Evolutionary conservation across 2,888 invertebrate genomes (phyloP), one percentile per base, ranked within the genome.

Genomic region (Ptilodon capucinus): DNA sequence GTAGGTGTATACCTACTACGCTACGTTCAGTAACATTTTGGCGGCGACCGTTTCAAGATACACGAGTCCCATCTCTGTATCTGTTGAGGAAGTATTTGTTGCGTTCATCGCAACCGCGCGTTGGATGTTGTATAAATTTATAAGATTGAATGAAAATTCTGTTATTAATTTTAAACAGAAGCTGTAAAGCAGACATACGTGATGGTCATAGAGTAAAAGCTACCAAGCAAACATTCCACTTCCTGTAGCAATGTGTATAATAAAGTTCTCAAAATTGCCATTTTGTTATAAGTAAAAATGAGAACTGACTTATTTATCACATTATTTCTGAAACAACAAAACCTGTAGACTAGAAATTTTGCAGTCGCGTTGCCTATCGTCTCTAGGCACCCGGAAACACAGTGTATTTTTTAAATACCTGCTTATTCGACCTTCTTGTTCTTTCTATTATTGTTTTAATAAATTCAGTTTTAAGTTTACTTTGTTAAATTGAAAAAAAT

Each of bases 141-240:
- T 42, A 6, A 4, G 18, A 47, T 19, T 47, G 14, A 56, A 63
- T 60, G 44, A 70, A 69, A 70, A 69, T 64, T 69, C n/a, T n/a
- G n/a, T n/a, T n/a, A n/a, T n/a, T n/a, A n/a, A n/a, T n/a, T n/a
- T n/a, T n/a, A n/a, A n/a, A 78, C 74, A 74, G 71, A 72, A 69
- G 66, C 61, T 51, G 65, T 76, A 74, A 78, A 74, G 68, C 60
- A 73, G 59, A 56, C 66, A 68, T 75, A 77, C 77, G 77, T 57
- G 64, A 76, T 68, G 73, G 75, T 79, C 76, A 74, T 67, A 64
- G 67, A 61, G 61, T 66, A 71, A 68, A 68, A 74, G 68, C 64
- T 64, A 67, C 68, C 2, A 68, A 60, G 63, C 2, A 34, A 16
- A 16, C 13, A 8, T 6, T 30, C 30, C 30, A 30, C 11, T 30